Percentiles rank a stretch among this genome's conserved stretches.
Evolutionary conservation across 2,113 vertebrate genomes (phyloP).

Genomic region (Pygathrix nemaeus): DNA sequence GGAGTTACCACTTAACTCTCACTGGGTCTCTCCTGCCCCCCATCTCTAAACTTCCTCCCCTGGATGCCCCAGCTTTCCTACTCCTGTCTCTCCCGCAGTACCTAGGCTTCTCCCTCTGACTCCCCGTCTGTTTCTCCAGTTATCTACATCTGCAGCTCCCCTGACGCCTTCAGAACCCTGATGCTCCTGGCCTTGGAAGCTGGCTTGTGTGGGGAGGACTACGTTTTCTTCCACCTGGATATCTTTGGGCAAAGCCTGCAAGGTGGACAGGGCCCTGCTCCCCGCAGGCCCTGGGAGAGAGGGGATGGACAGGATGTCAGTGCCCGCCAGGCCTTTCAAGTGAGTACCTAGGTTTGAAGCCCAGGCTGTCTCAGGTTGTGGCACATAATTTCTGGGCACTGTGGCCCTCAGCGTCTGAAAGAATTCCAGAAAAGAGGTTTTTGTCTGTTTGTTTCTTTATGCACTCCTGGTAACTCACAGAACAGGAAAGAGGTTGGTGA

Average conservation of each 20-base stretch:
- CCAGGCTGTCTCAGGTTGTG: neutral
- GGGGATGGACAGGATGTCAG: slow-evolving; percentile 86
- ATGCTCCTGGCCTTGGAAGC: slow-evolving; percentile 89
- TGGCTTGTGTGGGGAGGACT: slow-evolving; percentile 88
- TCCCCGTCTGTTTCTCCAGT: slow-evolving; percentile 82
- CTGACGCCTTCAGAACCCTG: slow-evolving; percentile 89
- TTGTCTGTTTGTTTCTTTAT: too few species aligned
- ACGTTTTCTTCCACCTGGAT: slow-evolving; percentile 94
- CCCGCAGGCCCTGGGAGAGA: slow-evolving; percentile 87
- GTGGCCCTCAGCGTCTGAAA: neutral
- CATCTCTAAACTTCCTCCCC: neutral
- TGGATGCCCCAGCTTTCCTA: neutral
- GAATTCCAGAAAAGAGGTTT: neutral
- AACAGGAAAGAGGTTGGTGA: neutral
- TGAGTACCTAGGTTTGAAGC: slow-evolving; percentile 69
- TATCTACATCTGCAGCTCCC: slow-evolving; percentile 92
- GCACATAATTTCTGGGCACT: neutral
- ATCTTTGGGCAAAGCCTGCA: slow-evolving; percentile 90
- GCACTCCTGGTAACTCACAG: too few species aligned
- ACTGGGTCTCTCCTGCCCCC: neutral
- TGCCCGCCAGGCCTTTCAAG: slow-evolving; percentile 91
- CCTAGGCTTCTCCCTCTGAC: neutral
- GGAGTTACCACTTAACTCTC: neutral
- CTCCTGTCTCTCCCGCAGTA: neutral
- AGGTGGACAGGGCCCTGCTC: slow-evolving; percentile 65